phyloP scores from a whole-genome alignment of 2,113 vertebrate species.

The Choloepus hoffmanni region DNA sequence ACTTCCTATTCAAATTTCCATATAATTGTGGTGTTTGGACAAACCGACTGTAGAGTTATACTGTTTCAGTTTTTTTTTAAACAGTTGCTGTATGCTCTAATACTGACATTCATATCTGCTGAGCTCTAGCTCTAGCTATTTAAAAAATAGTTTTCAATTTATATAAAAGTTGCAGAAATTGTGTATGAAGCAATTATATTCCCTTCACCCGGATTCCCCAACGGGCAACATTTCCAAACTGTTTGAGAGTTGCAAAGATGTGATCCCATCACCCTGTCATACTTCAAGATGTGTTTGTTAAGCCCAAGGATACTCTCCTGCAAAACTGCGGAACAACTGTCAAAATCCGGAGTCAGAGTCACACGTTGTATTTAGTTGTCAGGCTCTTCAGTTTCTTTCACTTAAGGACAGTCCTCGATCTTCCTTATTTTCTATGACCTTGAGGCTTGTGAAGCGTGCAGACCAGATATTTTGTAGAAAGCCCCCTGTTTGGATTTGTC shows the following conservation, averaged over 20 bases:
- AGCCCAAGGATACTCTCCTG: neutral
- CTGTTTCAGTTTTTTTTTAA: no score
- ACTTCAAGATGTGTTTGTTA: neutral
- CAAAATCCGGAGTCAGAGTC: neutral
- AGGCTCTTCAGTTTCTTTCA: neutral
- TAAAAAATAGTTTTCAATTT: neutral
- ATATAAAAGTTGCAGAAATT: neutral
- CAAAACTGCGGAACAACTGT: neutral
- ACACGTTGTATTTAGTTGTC: neutral
- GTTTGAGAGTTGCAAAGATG: neutral
- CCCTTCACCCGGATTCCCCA: neutral
- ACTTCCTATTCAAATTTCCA: no score
- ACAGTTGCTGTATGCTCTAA: no score
- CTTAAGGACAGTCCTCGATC: neutral
- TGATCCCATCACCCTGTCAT: neutral
- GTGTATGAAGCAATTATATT: neutral
- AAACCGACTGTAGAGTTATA: no score
- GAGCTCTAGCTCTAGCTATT: no score
- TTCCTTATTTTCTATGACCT: neutral
- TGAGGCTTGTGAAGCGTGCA: neutral
- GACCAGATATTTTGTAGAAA: neutral
- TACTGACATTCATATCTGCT: no score
- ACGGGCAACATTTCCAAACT: neutral
- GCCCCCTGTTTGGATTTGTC: neutral
- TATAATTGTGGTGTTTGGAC: no score